Evolutionary conservation across 2,113 vertebrate species (phyloP).

Genomic region (Dipodomys merriami): DNA sequence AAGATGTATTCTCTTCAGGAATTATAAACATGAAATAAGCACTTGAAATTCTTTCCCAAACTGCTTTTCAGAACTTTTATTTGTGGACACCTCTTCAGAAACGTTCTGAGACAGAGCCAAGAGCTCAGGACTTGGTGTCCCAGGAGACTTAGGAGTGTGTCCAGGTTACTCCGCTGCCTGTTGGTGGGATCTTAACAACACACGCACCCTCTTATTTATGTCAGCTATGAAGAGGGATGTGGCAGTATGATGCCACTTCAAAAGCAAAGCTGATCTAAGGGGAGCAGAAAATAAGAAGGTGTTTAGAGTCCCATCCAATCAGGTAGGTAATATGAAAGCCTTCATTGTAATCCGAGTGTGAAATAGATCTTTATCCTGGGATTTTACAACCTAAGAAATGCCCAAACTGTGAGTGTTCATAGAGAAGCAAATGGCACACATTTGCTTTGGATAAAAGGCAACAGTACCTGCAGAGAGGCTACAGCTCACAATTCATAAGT

Average conservation of each 20-base stretch:
- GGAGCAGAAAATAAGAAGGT: no score
- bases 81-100: constrained; percentile 68
- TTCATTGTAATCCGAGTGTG: not conserved
- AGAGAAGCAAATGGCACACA: not conserved
- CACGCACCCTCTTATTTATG: not conserved
- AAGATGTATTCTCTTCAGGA: constrained; percentile 58
- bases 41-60: constrained; percentile 61
- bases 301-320: not conserved
- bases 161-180: constrained; percentile 19
- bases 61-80: constrained; percentile 58
- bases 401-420: not conserved
- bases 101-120: constrained; percentile 54
- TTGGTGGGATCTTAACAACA: not conserved
- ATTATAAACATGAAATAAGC: constrained; percentile 69
- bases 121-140: constrained; percentile 16
- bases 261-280: not conserved
- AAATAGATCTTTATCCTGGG: not conserved
- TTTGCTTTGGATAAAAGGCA: not conserved
- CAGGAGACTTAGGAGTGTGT: constrained; percentile 2
- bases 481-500: not conserved
- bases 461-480: not conserved
- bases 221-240: not conserved
- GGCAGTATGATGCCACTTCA: not conserved
- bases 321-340: not conserved
- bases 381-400: not conserved